Evolutionary conservation across 2,888 invertebrate genomes (phyloP), one percentile per base, ranked within the genome.

Genomic region (Molorchus minor): DNA sequence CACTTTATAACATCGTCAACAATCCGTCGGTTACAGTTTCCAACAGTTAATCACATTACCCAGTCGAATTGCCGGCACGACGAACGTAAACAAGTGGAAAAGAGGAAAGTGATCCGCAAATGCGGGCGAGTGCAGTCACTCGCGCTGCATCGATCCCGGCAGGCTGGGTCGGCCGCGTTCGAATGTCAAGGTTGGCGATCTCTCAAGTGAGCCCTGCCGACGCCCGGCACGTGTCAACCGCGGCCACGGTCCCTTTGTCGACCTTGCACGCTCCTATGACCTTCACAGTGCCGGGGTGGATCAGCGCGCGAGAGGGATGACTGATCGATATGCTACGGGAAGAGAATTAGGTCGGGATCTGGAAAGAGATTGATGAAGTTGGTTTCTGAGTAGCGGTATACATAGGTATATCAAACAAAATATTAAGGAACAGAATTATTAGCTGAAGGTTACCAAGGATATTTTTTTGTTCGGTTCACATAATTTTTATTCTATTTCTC

Each of bases 61-160:
- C 3, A n/a, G 33, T n/a, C 33, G n/a, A 7, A 10, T 10, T 12
- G 33, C 12, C 33, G 33, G 4, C n/a, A 3, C 33, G n/a, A 10
- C 10, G 2, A 30, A 30, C 30, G 38, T 13, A 45, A 44, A 45
- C 38, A 55, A 44, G 54, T 36, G 45, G 19, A 33, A 33, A 25
- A 25, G 36, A 40, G 10, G 46, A 52, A 52, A 52, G 38, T 52
- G 41, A 38, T 20, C 15, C 12, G 21, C 33, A 46, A 56, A 38
- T 44, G 40, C 58, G 57, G 58, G 56, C 43, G 59, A 60, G 52
- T 63, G 63, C 63, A 63, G 56, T 63, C 57, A 36, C 30, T 38
- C 45, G n/a, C n/a, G 56, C 52, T 55, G 56, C 35, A 57, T 52
- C 47, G 53, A 56, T 56, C 46, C 36, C 49, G 20, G 29, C 36